Base-by-base conservation (phyloP, 2,113 vertebrate genomes). In the Tympanuchus pallidicinctus region DNA sequence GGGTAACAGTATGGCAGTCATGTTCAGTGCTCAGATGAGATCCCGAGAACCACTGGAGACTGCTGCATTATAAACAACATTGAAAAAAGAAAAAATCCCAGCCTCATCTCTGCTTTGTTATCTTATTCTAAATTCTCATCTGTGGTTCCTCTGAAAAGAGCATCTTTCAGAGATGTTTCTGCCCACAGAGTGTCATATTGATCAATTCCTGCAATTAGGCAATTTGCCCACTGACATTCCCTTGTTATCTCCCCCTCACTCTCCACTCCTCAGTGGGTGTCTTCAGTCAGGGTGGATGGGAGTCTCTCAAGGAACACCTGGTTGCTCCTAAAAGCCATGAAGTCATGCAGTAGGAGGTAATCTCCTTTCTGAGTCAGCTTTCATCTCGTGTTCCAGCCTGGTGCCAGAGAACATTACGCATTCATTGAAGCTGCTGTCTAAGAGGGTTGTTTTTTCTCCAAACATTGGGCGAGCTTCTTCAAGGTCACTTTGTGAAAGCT, bases 61-160 rank as follows among this genome's bases (percentile, higher is more conserved):
- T 47, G 30, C 6, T 88, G n/a, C 1, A 2, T 47, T 70, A 30
- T 42, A 92, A 79, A 48, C 13, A 67, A 21, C 22, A 16, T 15
- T 36, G 6, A 2, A 50, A 54, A 40, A n/a, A 48, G 16, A 27
- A 34, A 38, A 8, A 48, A 43, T 27, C 30, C 17, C 27, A 82
- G 24, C 8, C 16, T 74, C 67, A 4, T 52, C 28, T 77, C 30
- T 88, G 20, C 25, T 79, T 3, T 42, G 19, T 32, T 94, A 42
- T 45, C 72, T 86, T 71, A 36, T 36, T 95, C 65, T 47, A 8
- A 73, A 34, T 89, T 76, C 92, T 75, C 27, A 34, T 64, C 34
- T 54, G 56, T 92, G 92, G 92, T 78, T 93, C 63, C 71, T 69
- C 52, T 75, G 45, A 75, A 60, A 65, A 92, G 61, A 95, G 30